Evolutionary conservation across 2,888 invertebrate species (phyloP), one percentile per base, ranked within the genome.

Genomic region (Eilema griseolum): DNA sequence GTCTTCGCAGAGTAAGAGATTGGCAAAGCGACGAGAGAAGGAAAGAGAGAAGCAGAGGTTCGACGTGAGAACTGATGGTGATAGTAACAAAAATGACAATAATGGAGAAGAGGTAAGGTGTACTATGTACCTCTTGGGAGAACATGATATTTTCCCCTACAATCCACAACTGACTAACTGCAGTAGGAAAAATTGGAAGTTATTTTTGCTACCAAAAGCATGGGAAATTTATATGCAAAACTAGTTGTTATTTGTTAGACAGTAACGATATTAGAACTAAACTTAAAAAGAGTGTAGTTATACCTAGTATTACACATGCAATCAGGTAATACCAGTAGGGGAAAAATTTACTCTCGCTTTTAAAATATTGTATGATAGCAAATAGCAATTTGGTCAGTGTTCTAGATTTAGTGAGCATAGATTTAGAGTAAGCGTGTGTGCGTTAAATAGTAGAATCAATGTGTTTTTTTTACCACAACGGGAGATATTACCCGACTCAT

Each of bases 1-100:
- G 92, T 99, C 99, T 12, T 98, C 98, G 12, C 98, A 99, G 87
- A 99, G 99, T 92, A 98, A 98, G 92, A 97, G 97, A 90, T 96
- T 99, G 69, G 97, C 98, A 95, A 97, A 97, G 88, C 97, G 98
- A 89, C 94, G 98, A 86, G 98, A 98, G 87, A 97, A 97, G 90
- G 98, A 98, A 88, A 97, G 97, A 90, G 98, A 98, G 88, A 96
- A 86, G 69, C 87, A 86, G 28, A 85, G 86, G 62, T 70, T 68
- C 20, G 79, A 79, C 41, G 80, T 83, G 56, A 77, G 70, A 72
- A 88, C 89, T 0, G 93, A 93, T 75, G 88, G 87, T 92, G 94
- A 94, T 88, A 88, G 79, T 92, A 90, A 90, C 89, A 91, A 90
- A 92, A 88, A 85, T 92, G 94, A 94, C 87, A 91, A 87, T 92